Evolutionary conservation across 2,113 vertebrate species (phyloP).

Genomic region (Megaceryle maxima): DNA sequence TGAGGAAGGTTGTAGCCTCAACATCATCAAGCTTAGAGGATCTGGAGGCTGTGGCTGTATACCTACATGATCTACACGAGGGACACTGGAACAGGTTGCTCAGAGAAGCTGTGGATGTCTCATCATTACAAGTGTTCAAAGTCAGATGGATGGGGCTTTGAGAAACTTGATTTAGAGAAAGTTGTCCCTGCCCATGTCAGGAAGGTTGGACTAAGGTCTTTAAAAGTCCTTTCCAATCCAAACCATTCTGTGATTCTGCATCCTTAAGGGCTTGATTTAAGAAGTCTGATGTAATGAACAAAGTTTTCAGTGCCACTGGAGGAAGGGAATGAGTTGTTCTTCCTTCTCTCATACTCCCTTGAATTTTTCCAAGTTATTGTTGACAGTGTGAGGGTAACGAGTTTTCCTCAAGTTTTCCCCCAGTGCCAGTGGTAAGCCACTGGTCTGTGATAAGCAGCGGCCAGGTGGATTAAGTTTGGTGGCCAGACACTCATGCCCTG

Average conservation of each 20-base stretch:
- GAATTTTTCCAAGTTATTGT: not conserved
- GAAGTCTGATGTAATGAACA: not conserved
- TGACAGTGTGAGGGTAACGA: not conserved
- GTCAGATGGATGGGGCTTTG: not conserved
- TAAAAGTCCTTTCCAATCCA: not conserved
- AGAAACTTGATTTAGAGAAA: not conserved
- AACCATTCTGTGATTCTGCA: not conserved
- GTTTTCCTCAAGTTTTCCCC: not conserved
- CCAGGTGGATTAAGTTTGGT: not conserved
- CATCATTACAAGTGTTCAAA: not conserved
- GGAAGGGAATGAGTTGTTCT: not conserved
- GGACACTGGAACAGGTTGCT: not conserved
- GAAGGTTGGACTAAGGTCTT: not conserved
- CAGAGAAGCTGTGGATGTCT: not conserved
- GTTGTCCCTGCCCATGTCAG: not conserved
- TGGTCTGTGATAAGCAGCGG: not conserved
- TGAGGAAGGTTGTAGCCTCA: not conserved
- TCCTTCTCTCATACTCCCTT: not conserved
- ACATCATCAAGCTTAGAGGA: not conserved
- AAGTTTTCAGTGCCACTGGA: not conserved
- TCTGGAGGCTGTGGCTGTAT: not conserved
- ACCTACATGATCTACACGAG: not conserved
- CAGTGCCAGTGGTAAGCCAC: not conserved
- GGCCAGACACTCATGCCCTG: not conserved
- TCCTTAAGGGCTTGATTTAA: not conserved